A percentile compares a stretch with the other conserved stretches of the same genome.
Evolutionary conservation across 2,113 vertebrate genomes (phyloP).

Genomic region (Rhagologus leucostigma): DNA sequence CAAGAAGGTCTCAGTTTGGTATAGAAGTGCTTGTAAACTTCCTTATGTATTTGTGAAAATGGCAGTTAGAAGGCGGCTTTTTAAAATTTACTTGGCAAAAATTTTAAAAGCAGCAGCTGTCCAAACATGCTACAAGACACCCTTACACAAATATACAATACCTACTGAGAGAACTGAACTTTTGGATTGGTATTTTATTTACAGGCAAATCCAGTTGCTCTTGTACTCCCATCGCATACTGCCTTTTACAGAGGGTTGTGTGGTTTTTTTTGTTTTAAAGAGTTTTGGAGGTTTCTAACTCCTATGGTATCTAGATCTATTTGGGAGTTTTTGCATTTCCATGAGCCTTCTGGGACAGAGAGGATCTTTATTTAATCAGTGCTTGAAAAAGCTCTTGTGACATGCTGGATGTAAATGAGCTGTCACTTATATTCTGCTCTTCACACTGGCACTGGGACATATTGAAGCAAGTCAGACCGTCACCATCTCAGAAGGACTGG

Average conservation of each 20-base stretch:
- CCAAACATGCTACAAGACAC: conserved; percentile 50
- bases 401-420: not conserved
- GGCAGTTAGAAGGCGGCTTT: not conserved
- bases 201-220: not conserved
- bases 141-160: conserved; percentile 32
- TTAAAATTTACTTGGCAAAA: not conserved
- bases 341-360: not conserved
- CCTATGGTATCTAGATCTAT: not conserved
- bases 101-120: conserved; percentile 59
- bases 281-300: not conserved
- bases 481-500: not conserved
- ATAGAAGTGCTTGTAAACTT: not conserved
- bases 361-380: not conserved
- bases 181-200: conserved; percentile 17
- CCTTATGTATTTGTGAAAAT: not conserved
- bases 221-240: not conserved
- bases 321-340: not conserved
- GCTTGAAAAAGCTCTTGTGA: not conserved
- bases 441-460: not conserved
- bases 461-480: not conserved
- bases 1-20: not conserved
- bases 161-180: not conserved
- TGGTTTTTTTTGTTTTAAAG: not conserved
- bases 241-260: not conserved
- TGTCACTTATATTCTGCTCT: not conserved